Evolutionary conservation across 1,140 invertebrate species (phyloP).

Genomic region (Trialeurodes vaporariorum): DNA sequence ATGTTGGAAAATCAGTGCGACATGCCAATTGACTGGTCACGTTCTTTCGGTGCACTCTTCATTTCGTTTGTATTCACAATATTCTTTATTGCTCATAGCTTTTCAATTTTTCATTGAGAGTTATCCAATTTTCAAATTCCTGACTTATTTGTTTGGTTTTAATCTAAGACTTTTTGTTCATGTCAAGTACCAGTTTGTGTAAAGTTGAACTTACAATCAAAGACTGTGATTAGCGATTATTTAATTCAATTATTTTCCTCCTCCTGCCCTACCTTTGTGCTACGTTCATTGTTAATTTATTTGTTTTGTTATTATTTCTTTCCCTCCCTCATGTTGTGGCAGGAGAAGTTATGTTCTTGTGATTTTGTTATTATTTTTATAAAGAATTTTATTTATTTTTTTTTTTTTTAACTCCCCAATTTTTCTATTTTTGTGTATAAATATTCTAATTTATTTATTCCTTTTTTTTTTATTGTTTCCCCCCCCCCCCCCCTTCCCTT

Average conservation of each 20-base stretch:
- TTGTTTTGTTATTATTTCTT: neutral
- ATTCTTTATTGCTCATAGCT: too few species aligned
- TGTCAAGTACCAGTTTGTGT: neutral
- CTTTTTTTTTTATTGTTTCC: neutral
- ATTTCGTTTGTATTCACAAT: too few species aligned
- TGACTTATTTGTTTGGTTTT: neutral
- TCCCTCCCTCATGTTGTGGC: neutral
- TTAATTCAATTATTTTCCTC: neutral
- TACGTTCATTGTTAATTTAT: neutral
- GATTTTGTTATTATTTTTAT: conserved; percentile 1
- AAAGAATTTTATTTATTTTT: neutral
- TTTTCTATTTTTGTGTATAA: neutral
- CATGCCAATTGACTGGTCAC: too few species aligned
- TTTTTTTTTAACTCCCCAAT: neutral
- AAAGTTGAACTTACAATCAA: neutral
- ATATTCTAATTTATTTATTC: neutral
- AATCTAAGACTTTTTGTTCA: neutral
- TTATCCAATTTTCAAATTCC: neutral
- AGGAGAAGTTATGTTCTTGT: neutral
- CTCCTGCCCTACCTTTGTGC: neutral
- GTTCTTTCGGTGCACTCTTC: too few species aligned
- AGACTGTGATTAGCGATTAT: neutral
- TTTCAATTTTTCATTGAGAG: too few species aligned
- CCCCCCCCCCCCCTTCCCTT: too few species aligned
- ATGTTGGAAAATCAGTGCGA: too few species aligned